Percentiles rank a stretch among this genome's conserved stretches.
Conservation (phyloP, 2,888 invertebrate species). For the Drosophila picticornis region DNA sequence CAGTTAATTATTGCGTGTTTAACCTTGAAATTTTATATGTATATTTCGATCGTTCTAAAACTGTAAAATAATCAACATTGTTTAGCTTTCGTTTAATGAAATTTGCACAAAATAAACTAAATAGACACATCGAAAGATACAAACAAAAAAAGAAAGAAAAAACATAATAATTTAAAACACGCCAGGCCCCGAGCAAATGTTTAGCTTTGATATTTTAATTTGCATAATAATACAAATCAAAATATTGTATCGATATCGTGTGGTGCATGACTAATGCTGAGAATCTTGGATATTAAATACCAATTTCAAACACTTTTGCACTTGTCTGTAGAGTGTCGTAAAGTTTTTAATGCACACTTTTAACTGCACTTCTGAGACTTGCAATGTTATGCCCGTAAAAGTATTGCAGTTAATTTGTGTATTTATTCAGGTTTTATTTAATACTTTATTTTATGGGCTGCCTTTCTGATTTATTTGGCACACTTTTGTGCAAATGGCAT, state of each 20-base stretch:
- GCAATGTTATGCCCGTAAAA: constrained; percentile 27
- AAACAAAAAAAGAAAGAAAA: constrained; percentile 17
- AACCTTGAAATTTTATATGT: constrained; percentile 73
- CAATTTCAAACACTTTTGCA: constrained; percentile 12
- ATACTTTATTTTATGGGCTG: constrained; percentile 57
- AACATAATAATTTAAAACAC: not conserved
- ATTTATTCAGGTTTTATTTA: constrained; percentile 60
- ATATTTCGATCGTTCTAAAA: constrained; percentile 71
- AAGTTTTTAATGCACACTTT: constrained; percentile 45
- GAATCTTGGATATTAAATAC: not conserved
- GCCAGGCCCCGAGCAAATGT: constrained; percentile 18
- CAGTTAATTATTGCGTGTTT: constrained; percentile 77
- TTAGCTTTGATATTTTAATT: constrained; percentile 39
- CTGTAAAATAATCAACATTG: constrained; percentile 79
- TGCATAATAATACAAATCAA: constrained; percentile 11
- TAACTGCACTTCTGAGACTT: constrained; percentile 44
- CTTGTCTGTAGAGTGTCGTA: constrained; percentile 46
- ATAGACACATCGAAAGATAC: constrained; percentile 25
- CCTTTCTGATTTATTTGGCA: constrained; percentile 75
- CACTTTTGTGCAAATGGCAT: constrained; percentile 62
- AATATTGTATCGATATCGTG: constrained; percentile 3
- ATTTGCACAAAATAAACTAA: constrained; percentile 48
- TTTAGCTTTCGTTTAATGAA: constrained; percentile 73
- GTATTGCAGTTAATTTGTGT: constrained; percentile 48
- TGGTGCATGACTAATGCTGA: constrained; percentile 16